These are phyloP conservation scores for Petromus typicus DNA, from an alignment of 2,113 vertebrate genomes.

Conservation along the genomic window DNA sequence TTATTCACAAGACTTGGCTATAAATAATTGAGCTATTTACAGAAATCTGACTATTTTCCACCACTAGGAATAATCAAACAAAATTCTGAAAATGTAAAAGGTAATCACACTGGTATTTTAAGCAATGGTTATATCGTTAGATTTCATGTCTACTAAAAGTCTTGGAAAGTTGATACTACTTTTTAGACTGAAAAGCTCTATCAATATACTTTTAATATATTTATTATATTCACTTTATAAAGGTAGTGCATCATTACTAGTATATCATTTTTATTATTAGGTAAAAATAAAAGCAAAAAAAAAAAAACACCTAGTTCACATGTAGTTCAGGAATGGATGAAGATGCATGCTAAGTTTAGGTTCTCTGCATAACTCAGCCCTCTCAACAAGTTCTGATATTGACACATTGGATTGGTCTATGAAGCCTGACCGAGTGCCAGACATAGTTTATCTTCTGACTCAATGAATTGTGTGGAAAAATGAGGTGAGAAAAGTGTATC, in stretches of 20 bases:
- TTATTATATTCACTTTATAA: background rate
- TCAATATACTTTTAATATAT: background rate
- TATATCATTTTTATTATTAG: background rate
- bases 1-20: background rate
- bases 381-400: background rate
- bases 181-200: too few relatives aligned
- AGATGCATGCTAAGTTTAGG: background rate
- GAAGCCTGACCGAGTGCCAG: background rate
- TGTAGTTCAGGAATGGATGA: background rate
- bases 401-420: background rate
- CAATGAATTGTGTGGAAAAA: background rate
- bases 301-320: too few relatives aligned
- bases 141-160: background rate
- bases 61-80: background rate
- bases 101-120: background rate
- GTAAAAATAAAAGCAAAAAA: background rate
- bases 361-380: background rate
- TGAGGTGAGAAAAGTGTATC: background rate
- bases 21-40: slow-evolving; percentile 17
- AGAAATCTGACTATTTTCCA: slow-evolving; percentile 44
- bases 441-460: background rate
- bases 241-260: background rate
- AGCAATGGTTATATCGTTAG: background rate
- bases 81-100: background rate
- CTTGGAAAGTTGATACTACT: background rate